Evolutionary conservation across 2,113 vertebrate genomes (phyloP), one percentile per base, ranked within the genome.

Genomic region (Gambusia holbrooki): DNA sequence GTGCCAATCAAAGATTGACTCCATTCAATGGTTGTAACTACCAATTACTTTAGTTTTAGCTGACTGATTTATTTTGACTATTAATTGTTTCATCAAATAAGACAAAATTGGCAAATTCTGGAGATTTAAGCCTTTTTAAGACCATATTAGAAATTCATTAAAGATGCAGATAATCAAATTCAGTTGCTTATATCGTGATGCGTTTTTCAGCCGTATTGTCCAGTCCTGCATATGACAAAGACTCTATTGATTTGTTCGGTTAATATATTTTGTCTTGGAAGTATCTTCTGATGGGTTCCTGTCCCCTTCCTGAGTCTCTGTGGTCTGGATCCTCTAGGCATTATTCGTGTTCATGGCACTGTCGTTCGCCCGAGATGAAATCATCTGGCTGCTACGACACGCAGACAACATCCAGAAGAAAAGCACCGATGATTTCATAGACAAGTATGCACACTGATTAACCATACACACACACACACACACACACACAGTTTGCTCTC

Each of bases 351-450:
- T 99, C 92, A 99, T 99, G 98, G 98, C 98, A 0, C 90, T 99
- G 77, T 99, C 98, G 1, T 99, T 99, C 79, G 97, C 98, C 82
- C 97, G 98, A 9, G 98, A 99, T 90, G 98, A 99, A 93, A 99
- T 99, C 89, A 98, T 99, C 87, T 99, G 98, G 98, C 95, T 99
- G 8, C 97, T 99, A 74, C 96, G 98, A 83, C 98, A 99, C 32
- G 98, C 98, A 7, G 98, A 99, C 91, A 99, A 99, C 83, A 98
- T 99, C 94, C 98, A 98, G 87, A 99, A 99, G 95, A 99, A 99
- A 94, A 98, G 97, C 25, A 97, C 97, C 75, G 98, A 99, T 76
- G 98, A 99, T 80, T 99, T 98, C 87, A 99, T 98, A 87, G 98
- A 99, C 94, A 99, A 99, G 98, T 93, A 83, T 1, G 77, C 13